A percentile compares a stretch with the other conserved stretches of the same genome.
phyloP scores from a whole-genome alignment of 2,113 vertebrate species.

The Gallinago undulata region DNA sequence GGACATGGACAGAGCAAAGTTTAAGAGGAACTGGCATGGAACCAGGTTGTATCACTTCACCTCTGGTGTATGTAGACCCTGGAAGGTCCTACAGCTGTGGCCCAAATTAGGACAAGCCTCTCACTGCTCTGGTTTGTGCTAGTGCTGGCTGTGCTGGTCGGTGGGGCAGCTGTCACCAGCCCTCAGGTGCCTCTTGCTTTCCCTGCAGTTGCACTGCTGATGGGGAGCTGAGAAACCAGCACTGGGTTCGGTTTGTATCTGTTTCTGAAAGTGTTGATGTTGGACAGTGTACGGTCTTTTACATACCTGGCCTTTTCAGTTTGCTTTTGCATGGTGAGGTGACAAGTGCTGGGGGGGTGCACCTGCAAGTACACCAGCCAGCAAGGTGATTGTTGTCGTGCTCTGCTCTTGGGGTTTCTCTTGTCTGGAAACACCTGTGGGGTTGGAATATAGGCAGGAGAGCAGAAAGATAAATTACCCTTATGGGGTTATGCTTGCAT shows the following conservation, averaged over 20 bases:
- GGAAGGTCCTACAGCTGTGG: not conserved
- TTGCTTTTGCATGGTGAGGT: not conserved
- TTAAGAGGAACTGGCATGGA: not conserved
- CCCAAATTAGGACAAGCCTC: not conserved
- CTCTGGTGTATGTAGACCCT: not conserved
- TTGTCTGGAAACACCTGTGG: not conserved
- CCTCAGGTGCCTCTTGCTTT: not conserved
- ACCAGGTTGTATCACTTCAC: not conserved
- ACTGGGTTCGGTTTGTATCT: not conserved
- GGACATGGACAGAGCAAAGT: fast-evolving
- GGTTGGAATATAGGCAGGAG: not conserved
- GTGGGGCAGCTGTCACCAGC: not conserved
- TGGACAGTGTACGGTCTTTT: not conserved
- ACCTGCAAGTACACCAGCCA: not conserved
- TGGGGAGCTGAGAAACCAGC: not conserved
- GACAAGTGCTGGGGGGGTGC: not conserved
- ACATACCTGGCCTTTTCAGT: not conserved
- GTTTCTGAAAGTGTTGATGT: fast-evolving
- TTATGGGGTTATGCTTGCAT: not conserved
- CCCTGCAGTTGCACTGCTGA: not conserved
- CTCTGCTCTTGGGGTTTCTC: not conserved
- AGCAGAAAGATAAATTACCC: not conserved
- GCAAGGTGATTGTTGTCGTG: not conserved
- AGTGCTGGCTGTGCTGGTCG: not conserved
- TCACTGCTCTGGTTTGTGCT: not conserved